Conservation (phyloP, 2,888 invertebrate species). For the Drosophila anomelani region DNA sequence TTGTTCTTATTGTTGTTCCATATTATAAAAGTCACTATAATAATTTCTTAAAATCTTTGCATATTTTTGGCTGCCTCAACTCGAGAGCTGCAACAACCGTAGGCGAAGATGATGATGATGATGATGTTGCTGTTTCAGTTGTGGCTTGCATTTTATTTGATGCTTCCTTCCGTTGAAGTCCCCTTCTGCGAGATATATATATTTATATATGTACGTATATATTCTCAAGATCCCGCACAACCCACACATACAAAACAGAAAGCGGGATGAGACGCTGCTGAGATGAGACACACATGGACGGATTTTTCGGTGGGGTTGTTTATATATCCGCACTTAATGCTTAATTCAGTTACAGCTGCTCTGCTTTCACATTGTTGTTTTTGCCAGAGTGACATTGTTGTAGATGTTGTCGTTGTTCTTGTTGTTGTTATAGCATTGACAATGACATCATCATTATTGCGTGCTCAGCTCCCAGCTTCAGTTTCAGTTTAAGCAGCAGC, state of each 20-base stretch:
- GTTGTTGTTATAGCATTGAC: constrained; percentile 72
- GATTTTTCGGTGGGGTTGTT: constrained; percentile 77
- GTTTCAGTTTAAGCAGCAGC: constrained; percentile 33
- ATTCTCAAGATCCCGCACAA: constrained; percentile 25
- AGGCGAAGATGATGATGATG: constrained; percentile 26
- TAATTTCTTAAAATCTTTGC: constrained; percentile 75
- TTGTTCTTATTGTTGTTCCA: constrained; percentile 31
- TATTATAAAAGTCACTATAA: constrained; percentile 78
- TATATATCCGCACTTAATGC: constrained; percentile 81
- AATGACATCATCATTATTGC: constrained; percentile 84
- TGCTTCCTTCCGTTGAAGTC: constrained; percentile 74
- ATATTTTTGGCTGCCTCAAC: constrained; percentile 56
- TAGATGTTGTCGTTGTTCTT: constrained; percentile 49
- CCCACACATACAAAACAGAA: constrained; percentile 39
- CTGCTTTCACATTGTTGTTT: constrained; percentile 50
- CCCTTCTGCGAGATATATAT: constrained; percentile 4
- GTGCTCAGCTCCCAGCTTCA: constrained; percentile 59
- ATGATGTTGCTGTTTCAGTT: constrained; percentile 44
- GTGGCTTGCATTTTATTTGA: constrained; percentile 77
- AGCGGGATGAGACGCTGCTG: constrained; percentile 19
- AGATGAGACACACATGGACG: constrained; percentile 41
- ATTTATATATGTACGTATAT: background rate
- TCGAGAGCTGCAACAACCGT: constrained; percentile 3
- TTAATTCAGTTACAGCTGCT: constrained; percentile 81
- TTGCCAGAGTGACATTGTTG: constrained; percentile 38